A percentile compares a stretch with the other conserved stretches of the same genome.
Conservation (phyloP, 2,888 invertebrate genomes). For the Melieria omissa region DNA sequence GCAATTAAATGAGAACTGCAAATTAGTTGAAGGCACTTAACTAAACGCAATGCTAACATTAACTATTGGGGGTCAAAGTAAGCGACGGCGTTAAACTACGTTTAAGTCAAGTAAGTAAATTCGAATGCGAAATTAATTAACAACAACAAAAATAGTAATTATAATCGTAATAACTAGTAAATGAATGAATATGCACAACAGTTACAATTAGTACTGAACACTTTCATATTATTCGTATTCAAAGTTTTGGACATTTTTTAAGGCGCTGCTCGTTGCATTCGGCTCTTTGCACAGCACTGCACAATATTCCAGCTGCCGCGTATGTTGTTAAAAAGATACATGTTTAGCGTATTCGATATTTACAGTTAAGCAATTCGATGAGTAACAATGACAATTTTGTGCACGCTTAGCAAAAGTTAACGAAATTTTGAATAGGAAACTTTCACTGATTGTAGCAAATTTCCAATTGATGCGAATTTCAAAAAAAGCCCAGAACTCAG, state of each 20-base stretch:
- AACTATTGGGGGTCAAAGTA: too few species aligned
- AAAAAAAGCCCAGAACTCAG: constrained; percentile 65
- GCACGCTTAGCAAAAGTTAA: too few species aligned
- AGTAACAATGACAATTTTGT: too few species aligned
- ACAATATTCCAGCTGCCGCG: neutral
- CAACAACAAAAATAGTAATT: constrained; percentile 3
- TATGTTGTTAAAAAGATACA: constrained; percentile 32
- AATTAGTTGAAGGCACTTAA: too few species aligned
- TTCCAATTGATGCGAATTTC: constrained; percentile 7
- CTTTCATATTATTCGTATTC: constrained; percentile 62
- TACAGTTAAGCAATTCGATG: too few species aligned
- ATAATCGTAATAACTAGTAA: constrained; percentile 17
- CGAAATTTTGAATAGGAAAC: neutral
- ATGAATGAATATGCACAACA: constrained; percentile 30
- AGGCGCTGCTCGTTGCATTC: too few species aligned
- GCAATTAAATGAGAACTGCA: too few species aligned
- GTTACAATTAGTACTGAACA: constrained; percentile 31
- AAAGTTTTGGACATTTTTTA: constrained; percentile 67
- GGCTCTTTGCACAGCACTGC: too few species aligned
- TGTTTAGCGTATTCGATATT: neutral
- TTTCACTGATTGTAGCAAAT: neutral
- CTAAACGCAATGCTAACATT: too few species aligned
- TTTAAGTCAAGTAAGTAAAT: neutral
- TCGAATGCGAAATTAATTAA: constrained; percentile 2
- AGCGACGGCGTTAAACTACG: too few species aligned